Percentiles rank a stretch among this genome's conserved stretches.
Evolutionary conservation across 2,797 vertebrate species (phyloP).

Genomic region (Limnodromus scolopaceus): DNA sequence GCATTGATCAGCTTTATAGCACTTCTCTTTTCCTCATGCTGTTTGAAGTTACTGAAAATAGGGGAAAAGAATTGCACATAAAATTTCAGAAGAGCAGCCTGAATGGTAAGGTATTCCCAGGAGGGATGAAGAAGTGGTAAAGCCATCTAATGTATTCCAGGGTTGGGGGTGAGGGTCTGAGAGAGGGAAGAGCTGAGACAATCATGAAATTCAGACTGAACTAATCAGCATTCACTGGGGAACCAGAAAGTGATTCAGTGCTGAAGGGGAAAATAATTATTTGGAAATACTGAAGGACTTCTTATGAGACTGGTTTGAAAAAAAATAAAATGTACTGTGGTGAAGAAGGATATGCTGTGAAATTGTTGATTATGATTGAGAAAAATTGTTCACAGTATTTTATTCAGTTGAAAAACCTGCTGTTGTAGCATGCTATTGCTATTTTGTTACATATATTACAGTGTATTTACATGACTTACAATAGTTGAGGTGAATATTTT

Average conservation of each 20-base stretch:
- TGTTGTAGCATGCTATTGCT: not conserved
- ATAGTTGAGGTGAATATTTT: not conserved
- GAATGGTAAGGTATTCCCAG: not conserved
- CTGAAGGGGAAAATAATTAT: not conserved
- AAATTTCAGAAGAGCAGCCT: not conserved
- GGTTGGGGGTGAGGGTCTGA: not conserved
- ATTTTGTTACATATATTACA: not conserved
- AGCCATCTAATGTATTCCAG: not conserved
- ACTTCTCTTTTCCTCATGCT: not conserved
- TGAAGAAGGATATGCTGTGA: not conserved
- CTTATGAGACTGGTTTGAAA: not conserved
- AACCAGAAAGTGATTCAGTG: not conserved
- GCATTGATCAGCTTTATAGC: not conserved
- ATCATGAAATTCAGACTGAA: not conserved
- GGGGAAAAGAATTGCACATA: not conserved
- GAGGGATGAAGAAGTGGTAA: not conserved
- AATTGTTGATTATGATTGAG: not conserved
- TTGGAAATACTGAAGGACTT: not conserved
- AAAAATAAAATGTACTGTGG: not conserved
- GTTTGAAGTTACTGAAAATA: not conserved
- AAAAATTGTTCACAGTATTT: not conserved
- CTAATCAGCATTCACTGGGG: not conserved
- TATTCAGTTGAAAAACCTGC: not conserved
- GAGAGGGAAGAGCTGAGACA: not conserved
- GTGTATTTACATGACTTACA: not conserved